These are phyloP conservation scores for Melanotaenia maccullochi DNA, from an alignment of 2,797 vertebrate species.

Conservation along the genomic window DNA sequence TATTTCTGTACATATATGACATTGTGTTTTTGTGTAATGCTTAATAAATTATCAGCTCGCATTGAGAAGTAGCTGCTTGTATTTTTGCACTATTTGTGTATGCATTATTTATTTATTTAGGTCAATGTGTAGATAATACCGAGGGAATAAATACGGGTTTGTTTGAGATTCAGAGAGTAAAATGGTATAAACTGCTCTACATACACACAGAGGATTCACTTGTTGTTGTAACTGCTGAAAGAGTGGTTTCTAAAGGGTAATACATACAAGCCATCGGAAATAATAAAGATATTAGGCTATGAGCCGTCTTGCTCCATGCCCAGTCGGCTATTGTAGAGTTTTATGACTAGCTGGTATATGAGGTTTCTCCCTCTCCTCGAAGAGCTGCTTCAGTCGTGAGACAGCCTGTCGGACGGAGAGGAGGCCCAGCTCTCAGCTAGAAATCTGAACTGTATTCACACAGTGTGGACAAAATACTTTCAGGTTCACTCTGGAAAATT, in stretches of 20 bases:
- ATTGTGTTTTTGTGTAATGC: constrained; percentile 81
- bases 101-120: not conserved
- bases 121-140: not conserved
- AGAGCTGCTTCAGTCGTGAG: constrained; percentile 91
- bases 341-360: constrained; percentile 98
- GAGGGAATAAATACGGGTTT: not conserved
- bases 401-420: constrained; percentile 85
- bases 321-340: constrained; percentile 98
- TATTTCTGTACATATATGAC: constrained; percentile 79
- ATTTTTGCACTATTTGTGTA: constrained; percentile 40
- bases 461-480: constrained; percentile 53
- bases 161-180: constrained; percentile 14
- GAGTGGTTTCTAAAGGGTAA: constrained; percentile 50
- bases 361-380: constrained; percentile 94
- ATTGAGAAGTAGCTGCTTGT: constrained; percentile 58
- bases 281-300: constrained; percentile 92
- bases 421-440: constrained; percentile 78
- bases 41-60: constrained; percentile 84
- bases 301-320: constrained; percentile 90
- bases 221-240: constrained; percentile 17
- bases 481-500: constrained; percentile 43
- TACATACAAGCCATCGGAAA: constrained; percentile 87
- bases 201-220: not conserved
- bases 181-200: not conserved
- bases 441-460: constrained; percentile 45